Percentiles rank a stretch among this genome's conserved stretches.
Evolutionary conservation across 2,888 invertebrate species (phyloP).

Genomic region (Amphipyra tragopoginis): DNA sequence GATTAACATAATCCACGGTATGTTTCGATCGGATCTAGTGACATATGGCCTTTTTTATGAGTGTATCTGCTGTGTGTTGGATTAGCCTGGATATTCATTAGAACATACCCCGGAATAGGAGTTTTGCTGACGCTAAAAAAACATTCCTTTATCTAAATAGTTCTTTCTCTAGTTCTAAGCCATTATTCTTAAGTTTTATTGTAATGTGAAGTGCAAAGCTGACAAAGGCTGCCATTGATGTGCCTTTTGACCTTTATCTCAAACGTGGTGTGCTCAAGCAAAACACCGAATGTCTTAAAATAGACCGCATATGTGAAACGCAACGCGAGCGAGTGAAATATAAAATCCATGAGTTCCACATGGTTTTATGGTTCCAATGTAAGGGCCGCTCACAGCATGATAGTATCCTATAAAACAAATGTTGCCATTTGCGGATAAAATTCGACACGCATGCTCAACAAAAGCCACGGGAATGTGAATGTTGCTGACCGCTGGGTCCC

Average conservation of each 20-base stretch:
- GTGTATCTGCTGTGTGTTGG: conserved; percentile 26
- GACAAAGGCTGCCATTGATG: conserved; percentile 23
- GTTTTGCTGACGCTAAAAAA: neutral
- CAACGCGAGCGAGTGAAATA: conserved; percentile 37
- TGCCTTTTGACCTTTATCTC: conserved; percentile 22
- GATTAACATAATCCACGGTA: conserved; percentile 53
- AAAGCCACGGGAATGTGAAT: conserved; percentile 54
- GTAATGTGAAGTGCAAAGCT: conserved; percentile 33
- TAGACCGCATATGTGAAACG: conserved; percentile 25
- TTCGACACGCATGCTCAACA: conserved; percentile 53
- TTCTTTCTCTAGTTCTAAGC: too few relatives aligned
- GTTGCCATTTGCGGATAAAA: conserved; percentile 56
- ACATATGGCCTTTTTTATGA: conserved; percentile 49
- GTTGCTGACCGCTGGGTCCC: conserved; percentile 48
- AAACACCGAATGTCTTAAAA: conserved; percentile 36
- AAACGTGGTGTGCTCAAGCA: conserved; percentile 29
- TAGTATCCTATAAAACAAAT: conserved; percentile 55
- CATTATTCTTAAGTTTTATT: conserved; percentile 24
- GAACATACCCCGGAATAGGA: conserved; percentile 11
- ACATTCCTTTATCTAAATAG: neutral
- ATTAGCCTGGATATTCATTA: conserved; percentile 23
- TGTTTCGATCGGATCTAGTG: conserved; percentile 47
- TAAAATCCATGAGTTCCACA: conserved; percentile 50
- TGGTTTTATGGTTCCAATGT: conserved; percentile 49
- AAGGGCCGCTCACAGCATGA: conserved; percentile 46